Evolutionary conservation across 1,140 invertebrate species (phyloP).

Genomic region (Aricia agestis): DNA sequence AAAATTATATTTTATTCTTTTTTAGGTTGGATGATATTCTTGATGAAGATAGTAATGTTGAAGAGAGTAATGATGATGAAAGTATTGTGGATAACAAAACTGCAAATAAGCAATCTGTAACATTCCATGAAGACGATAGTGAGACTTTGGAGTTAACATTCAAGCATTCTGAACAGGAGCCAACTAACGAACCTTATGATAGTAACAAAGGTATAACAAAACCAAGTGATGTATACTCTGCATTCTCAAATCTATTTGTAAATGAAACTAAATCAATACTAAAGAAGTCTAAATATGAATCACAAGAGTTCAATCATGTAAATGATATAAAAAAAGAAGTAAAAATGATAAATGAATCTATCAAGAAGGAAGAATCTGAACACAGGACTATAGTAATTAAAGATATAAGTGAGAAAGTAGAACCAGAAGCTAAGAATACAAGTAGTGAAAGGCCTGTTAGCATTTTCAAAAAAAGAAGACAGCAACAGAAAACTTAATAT

Average conservation of each 20-base stretch:
- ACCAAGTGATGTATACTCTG: constrained; percentile 66
- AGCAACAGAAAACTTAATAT: constrained; percentile 35
- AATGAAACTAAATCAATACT: constrained; percentile 61
- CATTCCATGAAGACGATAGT: constrained; percentile 61
- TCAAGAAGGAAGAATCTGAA: constrained; percentile 7
- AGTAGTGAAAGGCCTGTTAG: constrained; percentile 47
- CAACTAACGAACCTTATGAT: constrained; percentile 39
- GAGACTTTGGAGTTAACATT: constrained; percentile 60
- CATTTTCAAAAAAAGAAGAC: constrained; percentile 60
- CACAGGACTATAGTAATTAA: constrained; percentile 48
- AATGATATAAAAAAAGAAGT: constrained; percentile 10
- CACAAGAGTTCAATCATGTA: constrained; percentile 13
- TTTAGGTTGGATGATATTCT: constrained; percentile 55
- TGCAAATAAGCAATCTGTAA: constrained; percentile 44
- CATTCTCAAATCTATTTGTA: constrained; percentile 43
- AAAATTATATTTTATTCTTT: constrained; percentile 19
- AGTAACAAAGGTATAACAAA: constrained; percentile 48
- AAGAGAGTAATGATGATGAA: constrained; percentile 34
- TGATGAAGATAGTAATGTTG: constrained; percentile 37
- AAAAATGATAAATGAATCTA: background rate
- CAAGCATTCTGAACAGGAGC: constrained; percentile 49
- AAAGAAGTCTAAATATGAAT: constrained; percentile 57
- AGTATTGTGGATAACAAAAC: constrained; percentile 36
- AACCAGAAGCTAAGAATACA: constrained; percentile 29
- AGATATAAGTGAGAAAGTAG: constrained; percentile 53